phyloP scores from a whole-genome alignment of 1,140 invertebrate species.

The Drosophila nigromelanica region DNA sequence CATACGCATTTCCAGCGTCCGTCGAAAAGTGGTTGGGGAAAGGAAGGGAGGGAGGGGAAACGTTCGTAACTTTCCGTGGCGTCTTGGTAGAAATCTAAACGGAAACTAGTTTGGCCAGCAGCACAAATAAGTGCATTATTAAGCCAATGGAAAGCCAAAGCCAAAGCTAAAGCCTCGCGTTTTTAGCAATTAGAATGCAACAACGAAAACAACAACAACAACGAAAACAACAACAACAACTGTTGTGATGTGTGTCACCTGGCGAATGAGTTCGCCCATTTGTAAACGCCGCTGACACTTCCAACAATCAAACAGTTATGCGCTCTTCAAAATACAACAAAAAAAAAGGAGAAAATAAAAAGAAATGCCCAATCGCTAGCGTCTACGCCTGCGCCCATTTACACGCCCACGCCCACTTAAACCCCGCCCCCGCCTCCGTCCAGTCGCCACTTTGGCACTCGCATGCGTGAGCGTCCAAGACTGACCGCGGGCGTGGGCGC shows the following conservation, averaged over 20 bases:
- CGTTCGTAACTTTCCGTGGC: slow-evolving; percentile 32
- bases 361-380: neutral
- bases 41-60: neutral
- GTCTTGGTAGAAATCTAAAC: slow-evolving; percentile 59
- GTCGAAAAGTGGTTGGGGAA: neutral
- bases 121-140: slow-evolving; percentile 59
- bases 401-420: slow-evolving; percentile 18
- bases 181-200: slow-evolving; percentile 64
- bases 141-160: slow-evolving; percentile 46
- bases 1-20: slow-evolving; percentile 75
- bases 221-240: slow-evolving; percentile 44
- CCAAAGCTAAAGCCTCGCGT: slow-evolving; percentile 31
- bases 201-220: slow-evolving; percentile 32
- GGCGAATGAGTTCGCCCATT: slow-evolving; percentile 26
- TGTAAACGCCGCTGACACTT: slow-evolving; percentile 31
- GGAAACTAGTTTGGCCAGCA: slow-evolving; percentile 65
- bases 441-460: neutral
- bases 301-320: slow-evolving; percentile 49
- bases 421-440: neutral
- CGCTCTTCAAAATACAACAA: neutral
- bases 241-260: slow-evolving; percentile 41
- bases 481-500: slow-evolving; percentile 65
- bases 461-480: slow-evolving; percentile 44
- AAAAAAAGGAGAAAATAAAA: too few relatives aligned
- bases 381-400: slow-evolving; percentile 4